Percentiles rank a stretch among this genome's conserved stretches.
phyloP scores from a whole-genome alignment of 1,140 invertebrate genomes.

The Neodiprion pinetum region DNA sequence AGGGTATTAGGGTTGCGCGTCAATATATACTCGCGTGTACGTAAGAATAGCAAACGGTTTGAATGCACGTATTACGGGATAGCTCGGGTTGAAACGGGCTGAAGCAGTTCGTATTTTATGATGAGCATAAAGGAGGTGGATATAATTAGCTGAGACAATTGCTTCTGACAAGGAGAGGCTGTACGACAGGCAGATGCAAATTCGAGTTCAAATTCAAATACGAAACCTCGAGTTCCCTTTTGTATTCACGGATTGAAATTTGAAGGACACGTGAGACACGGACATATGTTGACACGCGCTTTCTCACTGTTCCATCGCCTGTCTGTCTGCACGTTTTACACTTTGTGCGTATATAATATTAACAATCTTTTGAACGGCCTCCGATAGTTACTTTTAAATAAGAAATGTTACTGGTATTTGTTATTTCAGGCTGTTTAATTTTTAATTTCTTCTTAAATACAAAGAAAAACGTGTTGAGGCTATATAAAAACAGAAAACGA shows the following conservation, averaged over 20 bases:
- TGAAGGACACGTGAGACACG: conserved; percentile 37
- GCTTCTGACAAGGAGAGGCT: no score
- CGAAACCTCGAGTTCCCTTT: conserved; percentile 31
- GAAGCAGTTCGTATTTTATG: conserved; percentile 1
- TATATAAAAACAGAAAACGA: no score
- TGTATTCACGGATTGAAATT: conserved; percentile 52
- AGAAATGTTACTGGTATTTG: no score
- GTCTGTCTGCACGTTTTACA: conserved; percentile 15
- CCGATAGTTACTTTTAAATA: no score
- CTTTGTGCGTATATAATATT: neutral
- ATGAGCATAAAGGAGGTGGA: conserved; percentile 37
- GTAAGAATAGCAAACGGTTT: conserved; percentile 57
- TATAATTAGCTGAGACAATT: conserved; percentile 60
- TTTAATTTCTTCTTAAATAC: no score
- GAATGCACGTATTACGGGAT: neutral
- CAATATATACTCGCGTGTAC: neutral
- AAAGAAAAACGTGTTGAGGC: no score
- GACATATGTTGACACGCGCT: neutral
- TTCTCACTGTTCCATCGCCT: conserved; percentile 18
- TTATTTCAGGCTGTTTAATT: no score
- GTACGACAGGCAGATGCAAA: conserved; percentile 55
- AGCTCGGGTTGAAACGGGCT: conserved; percentile 12
- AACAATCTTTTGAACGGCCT: no score
- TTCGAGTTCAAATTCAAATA: conserved; percentile 28
- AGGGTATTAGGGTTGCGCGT: neutral